Conservation (phyloP, 2,113 vertebrate species). For the Podarcis muralis region DNA sequence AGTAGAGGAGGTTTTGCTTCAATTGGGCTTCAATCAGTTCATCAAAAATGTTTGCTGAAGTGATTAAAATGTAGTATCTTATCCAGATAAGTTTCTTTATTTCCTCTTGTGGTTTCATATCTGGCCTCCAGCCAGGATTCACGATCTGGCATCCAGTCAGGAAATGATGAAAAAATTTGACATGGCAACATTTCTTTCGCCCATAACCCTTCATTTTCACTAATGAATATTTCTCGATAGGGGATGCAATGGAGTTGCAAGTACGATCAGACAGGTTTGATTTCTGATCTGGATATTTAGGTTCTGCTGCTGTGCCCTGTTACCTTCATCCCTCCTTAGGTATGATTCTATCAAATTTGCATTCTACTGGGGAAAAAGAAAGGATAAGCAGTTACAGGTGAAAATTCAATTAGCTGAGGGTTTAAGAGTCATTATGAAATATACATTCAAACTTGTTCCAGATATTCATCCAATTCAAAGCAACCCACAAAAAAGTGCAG, state of each 20-base stretch:
- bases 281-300: neutral
- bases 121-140: conserved; percentile 9
- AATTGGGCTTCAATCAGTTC: neutral
- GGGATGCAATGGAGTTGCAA: neutral
- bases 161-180: neutral
- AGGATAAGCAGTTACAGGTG: neutral
- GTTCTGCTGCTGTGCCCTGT: neutral
- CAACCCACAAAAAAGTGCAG: too few relatives aligned
- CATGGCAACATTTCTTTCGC: neutral
- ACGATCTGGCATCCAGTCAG: conserved; percentile 9
- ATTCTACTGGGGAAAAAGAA: neutral
- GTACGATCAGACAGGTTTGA: neutral
- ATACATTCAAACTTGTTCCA: neutral
- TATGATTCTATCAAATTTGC: neutral
- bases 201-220: neutral
- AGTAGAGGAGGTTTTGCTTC: neutral
- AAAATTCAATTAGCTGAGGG: neutral
- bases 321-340: neutral
- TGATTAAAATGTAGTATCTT: conserved; percentile 34
- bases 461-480: neutral
- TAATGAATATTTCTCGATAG: neutral
- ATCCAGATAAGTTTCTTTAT: conserved; percentile 20
- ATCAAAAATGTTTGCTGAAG: conserved; percentile 28
- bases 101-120: conserved; percentile 31
- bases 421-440: neutral